Conservation (phyloP, 2,797 vertebrate species). For the Heterohyrax brucei region DNA sequence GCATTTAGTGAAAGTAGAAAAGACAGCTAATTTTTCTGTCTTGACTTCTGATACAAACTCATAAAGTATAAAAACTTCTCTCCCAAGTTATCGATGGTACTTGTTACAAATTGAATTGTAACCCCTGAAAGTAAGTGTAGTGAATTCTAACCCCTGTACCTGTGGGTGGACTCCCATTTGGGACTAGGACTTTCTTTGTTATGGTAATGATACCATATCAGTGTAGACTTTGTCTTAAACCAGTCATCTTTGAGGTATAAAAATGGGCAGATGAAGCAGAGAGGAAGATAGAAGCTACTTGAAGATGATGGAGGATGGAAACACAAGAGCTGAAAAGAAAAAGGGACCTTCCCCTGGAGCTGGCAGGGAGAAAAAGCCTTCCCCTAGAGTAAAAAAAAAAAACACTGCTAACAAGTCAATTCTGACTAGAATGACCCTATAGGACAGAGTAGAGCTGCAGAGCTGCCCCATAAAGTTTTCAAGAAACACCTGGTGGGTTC, state of each 20-base stretch:
- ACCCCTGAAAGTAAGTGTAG: background rate
- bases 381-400: background rate
- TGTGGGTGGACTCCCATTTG: background rate
- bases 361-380: background rate
- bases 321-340: too few species aligned
- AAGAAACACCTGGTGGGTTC: too few species aligned
- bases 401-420: too few species aligned
- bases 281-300: too few species aligned
- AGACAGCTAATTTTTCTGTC: background rate
- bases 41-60: background rate
- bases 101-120: background rate
- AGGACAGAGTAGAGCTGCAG: too few species aligned
- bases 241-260: too few species aligned
- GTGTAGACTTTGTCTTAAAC: background rate
- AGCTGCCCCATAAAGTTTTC: too few species aligned
- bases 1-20: background rate
- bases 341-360: too few species aligned
- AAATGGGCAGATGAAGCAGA: too few species aligned
- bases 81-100: rapidly evolving
- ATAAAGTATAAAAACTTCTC: background rate
- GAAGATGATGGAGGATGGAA: too few species aligned
- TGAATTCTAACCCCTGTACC: background rate
- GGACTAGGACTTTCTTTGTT: background rate
- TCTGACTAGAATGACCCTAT: too few species aligned
- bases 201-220: background rate